Evolutionary conservation across 53 echinoderm and acorn worm genomes (phyloP).

Genomic region (Paracentrotus lividus): DNA sequence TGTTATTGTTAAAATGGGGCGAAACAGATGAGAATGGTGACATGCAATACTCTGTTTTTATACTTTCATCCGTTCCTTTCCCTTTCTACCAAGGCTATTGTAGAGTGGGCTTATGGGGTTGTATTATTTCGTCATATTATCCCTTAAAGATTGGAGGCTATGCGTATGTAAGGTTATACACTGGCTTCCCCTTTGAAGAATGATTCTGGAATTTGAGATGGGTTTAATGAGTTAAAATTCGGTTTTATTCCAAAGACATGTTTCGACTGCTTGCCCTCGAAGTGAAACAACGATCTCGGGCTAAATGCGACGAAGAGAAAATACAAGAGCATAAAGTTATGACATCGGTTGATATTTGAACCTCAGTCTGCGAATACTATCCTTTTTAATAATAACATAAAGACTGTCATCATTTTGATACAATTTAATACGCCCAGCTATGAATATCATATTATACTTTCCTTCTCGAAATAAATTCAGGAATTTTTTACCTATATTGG

Average conservation of each 20-base stretch:
- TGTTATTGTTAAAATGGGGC: slow-evolving; percentile 33
- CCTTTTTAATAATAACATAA: background rate
- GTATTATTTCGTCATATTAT: background rate
- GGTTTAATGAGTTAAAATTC: background rate
- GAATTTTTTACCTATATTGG: no score
- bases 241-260: background rate
- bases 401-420: background rate
- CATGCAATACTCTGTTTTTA: slow-evolving; percentile 18
- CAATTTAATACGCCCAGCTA: background rate
- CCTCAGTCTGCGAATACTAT: background rate
- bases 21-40: background rate
- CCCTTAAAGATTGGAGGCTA: background rate
- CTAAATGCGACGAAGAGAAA: background rate
- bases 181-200: no score
- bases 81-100: background rate
- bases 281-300: background rate
- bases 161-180: background rate
- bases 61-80: background rate
- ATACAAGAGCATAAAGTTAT: background rate
- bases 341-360: slow-evolving; percentile 12
- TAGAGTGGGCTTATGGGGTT: background rate
- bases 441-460: no score
- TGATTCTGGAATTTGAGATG: background rate
- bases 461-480: no score
- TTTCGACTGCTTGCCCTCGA: slow-evolving; percentile 4